These are phyloP conservation scores for Aulostomus chinensis DNA, from an alignment of 2,797 vertebrate genomes.

Conservation along the genomic window DNA sequence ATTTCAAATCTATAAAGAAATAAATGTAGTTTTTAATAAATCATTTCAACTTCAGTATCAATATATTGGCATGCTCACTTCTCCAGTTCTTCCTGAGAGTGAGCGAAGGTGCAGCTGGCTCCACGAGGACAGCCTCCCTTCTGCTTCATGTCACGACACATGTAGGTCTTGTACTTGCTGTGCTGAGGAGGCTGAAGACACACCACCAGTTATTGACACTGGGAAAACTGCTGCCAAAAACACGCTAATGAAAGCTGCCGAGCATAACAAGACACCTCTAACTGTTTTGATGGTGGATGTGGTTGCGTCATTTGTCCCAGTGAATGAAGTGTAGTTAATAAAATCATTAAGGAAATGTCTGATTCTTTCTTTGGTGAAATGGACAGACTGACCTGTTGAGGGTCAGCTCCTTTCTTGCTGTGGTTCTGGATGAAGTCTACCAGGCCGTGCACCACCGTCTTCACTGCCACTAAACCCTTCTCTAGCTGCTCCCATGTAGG, in stretches of 20 bases:
- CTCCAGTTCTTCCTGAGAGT: constrained; percentile 98
- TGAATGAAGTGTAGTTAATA: no score
- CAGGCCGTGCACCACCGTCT: constrained; percentile 97
- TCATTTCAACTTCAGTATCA: no score
- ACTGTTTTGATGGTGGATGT: neutral
- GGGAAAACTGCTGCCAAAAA: neutral
- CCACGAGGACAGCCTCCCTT: constrained; percentile 97
- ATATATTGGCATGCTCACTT: constrained; percentile 83
- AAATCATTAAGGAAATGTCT: no score
- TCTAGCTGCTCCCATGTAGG: constrained; percentile 98
- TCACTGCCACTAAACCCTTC: constrained; percentile 95
- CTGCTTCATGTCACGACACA: constrained; percentile 99
- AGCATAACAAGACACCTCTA: neutral
- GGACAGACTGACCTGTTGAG: constrained; percentile 87
- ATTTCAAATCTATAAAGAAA: no score
- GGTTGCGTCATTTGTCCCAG: no score
- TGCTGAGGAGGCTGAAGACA: constrained; percentile 91
- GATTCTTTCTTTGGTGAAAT: neutral
- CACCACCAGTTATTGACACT: neutral
- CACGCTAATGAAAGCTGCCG: neutral
- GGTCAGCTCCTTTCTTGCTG: constrained; percentile 98
- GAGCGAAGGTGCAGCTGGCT: constrained; percentile 98
- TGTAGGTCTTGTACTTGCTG: constrained; percentile 99
- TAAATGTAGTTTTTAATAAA: no score
- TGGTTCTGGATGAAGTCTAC: constrained; percentile 99